These are phyloP conservation scores for Acleris holmiana DNA, from an alignment of 2,888 invertebrate species.

Conservation along the genomic window DNA sequence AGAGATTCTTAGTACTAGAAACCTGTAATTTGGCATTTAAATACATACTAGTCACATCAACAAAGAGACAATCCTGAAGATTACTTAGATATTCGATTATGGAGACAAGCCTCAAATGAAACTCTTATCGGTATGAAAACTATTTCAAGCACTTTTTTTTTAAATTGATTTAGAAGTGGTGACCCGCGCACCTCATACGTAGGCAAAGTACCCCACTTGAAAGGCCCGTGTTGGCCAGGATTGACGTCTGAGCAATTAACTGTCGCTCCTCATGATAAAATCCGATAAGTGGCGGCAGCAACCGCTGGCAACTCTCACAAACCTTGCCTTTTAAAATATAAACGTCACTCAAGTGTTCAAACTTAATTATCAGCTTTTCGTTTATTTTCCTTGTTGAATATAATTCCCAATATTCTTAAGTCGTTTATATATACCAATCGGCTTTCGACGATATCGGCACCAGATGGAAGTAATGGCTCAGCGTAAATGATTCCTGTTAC, in stretches of 20 bases:
- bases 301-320: slow-evolving; percentile 37
- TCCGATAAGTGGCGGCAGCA: slow-evolving; percentile 45
- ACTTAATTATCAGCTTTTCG: slow-evolving; percentile 39
- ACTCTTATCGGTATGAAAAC: no score
- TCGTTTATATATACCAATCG: slow-evolving; percentile 33
- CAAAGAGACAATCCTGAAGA: no score
- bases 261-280: slow-evolving; percentile 47
- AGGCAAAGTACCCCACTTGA: slow-evolving; percentile 16
- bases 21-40: no score
- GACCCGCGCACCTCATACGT: slow-evolving; percentile 9
- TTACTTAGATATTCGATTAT: no score
- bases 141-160: not conserved
- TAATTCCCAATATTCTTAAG: slow-evolving; percentile 37
- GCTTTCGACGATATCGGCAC: slow-evolving; percentile 29
- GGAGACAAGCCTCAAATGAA: no score
- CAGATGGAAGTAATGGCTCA: slow-evolving; percentile 32
- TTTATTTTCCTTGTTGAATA: slow-evolving; percentile 37
- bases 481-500: slow-evolving; percentile 29
- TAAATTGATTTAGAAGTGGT: not conserved
- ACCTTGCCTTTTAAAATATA: slow-evolving; percentile 44
- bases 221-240: slow-evolving; percentile 37
- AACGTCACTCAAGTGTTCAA: slow-evolving; percentile 43
- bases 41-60: no score
- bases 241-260: slow-evolving; percentile 55
- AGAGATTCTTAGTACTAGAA: no score